Percentiles rank a stretch among this genome's conserved stretches.
Conservation (phyloP, 2,113 vertebrate genomes). For the Chaenocephalus aceratus region DNA sequence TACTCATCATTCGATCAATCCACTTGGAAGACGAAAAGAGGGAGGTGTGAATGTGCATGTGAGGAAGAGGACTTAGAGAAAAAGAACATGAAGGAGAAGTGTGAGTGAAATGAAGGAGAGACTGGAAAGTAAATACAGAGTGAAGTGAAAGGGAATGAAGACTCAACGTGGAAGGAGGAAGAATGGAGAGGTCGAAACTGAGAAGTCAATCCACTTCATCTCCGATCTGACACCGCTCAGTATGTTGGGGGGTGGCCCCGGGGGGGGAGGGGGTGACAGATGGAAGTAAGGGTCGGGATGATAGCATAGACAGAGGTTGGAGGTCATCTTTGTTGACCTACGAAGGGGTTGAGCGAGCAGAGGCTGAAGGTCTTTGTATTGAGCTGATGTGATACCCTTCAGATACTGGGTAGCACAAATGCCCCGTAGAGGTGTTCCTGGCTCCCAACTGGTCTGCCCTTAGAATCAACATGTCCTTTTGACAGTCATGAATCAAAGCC, state of each 20-base stretch:
- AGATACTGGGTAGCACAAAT: background rate
- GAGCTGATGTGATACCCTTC: background rate
- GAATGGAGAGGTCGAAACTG: constrained; percentile 14
- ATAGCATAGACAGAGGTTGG: constrained; percentile 20
- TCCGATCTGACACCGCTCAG: constrained; percentile 35
- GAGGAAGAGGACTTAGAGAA: background rate
- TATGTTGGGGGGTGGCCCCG: constrained; percentile 54
- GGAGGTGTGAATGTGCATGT: background rate
- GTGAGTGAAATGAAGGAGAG: constrained; percentile 6
- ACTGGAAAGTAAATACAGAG: constrained; percentile 3
- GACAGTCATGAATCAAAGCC: too few relatives aligned
- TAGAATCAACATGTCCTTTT: background rate
- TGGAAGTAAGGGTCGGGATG: constrained; percentile 36
- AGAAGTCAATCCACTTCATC: constrained; percentile 53
- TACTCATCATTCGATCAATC: constrained; percentile 11
- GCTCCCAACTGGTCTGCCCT: background rate
- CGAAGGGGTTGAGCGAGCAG: background rate
- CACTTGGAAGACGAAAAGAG: background rate
- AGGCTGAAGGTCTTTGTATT: background rate
- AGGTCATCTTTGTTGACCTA: background rate
- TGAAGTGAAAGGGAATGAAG: constrained; percentile 22
- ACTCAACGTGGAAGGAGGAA: constrained; percentile 8
- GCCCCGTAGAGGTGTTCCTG: background rate
- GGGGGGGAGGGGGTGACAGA: constrained; percentile 40
- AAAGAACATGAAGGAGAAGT: background rate